phyloP scores from a whole-genome alignment of 1,140 invertebrate species.

The Cardiocondyla obscurior region DNA sequence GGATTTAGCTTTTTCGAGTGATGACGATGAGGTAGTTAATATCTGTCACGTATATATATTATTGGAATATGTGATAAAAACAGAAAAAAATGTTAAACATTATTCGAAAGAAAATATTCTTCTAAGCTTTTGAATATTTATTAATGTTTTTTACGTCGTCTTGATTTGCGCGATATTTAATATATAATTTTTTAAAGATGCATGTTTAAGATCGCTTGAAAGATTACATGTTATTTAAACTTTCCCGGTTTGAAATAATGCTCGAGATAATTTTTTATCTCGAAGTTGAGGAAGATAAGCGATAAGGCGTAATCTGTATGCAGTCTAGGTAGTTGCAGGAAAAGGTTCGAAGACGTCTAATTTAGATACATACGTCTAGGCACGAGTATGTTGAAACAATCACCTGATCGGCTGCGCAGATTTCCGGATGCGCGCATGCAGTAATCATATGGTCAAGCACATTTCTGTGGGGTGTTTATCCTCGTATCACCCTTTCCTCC shows the following conservation, averaged over 20 bases:
- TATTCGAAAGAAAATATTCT: too few species aligned
- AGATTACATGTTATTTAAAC: background rate
- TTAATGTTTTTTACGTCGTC: too few species aligned
- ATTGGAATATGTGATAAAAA: too few species aligned
- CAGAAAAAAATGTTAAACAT: too few species aligned
- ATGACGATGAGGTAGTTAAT: too few species aligned
- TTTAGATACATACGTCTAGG: background rate
- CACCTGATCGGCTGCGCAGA: constrained; percentile 19
- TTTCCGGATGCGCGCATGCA: constrained; percentile 12
- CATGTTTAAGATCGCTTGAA: background rate
- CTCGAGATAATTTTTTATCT: background rate
- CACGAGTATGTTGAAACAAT: constrained; percentile 16
- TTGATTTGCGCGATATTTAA: too few species aligned
- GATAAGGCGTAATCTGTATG: too few species aligned
- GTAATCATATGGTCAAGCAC: constrained; percentile 25
- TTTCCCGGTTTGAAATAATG: background rate
- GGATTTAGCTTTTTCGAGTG: too few species aligned
- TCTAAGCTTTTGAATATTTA: too few species aligned
- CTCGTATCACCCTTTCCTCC: background rate
- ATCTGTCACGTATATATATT: too few species aligned
- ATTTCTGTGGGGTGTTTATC: background rate
- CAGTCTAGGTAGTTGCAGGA: background rate
- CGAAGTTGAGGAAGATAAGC: too few species aligned
- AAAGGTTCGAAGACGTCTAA: background rate
- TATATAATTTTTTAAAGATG: background rate